Percentiles rank a stretch among this genome's conserved stretches.
phyloP scores from a whole-genome alignment of 2,888 invertebrate genomes.

The Orchesellides sinensis region DNA sequence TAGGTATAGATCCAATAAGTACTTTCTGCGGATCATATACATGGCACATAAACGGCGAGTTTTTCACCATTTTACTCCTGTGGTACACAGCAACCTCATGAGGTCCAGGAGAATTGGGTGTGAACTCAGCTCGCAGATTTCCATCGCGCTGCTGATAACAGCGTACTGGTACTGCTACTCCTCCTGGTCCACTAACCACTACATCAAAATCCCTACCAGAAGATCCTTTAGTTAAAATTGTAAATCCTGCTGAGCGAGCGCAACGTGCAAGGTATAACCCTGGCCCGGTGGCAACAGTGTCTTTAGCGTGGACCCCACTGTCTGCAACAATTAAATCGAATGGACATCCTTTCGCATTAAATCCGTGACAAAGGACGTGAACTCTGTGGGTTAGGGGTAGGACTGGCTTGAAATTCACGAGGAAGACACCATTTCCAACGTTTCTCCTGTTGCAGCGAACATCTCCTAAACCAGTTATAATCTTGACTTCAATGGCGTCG shows the following conservation, averaged over 20 bases:
- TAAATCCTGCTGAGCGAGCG: conserved; percentile 73
- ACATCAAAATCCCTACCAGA: conserved; percentile 91
- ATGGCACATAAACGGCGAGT: conserved; percentile 96
- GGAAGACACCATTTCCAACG: conserved; percentile 85
- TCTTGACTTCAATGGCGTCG: conserved; percentile 87
- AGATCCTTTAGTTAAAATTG: conserved; percentile 74
- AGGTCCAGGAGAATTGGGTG: conserved; percentile 76
- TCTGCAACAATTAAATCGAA: conserved; percentile 74
- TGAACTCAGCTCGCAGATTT: conserved; percentile 94
- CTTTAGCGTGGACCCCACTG: conserved; percentile 71
- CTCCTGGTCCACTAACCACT: conserved; percentile 88
- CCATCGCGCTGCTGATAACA: conserved; percentile 98
- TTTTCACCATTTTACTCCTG: conserved; percentile 91
- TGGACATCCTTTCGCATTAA: conserved; percentile 80
- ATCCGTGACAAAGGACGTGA: conserved; percentile 90
- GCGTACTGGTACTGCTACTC: conserved; percentile 88
- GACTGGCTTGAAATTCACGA: conserved; percentile 92
- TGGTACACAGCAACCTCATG: conserved; percentile 90
- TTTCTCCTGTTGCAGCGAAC: conserved; percentile 89
- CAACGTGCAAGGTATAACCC: conserved; percentile 73
- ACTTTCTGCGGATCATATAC: conserved; percentile 93
- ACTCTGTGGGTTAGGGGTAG: conserved; percentile 92
- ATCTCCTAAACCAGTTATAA: conserved; percentile 88
- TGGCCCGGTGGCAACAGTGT: conserved; percentile 73
- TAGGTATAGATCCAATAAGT: conserved; percentile 83